Base-by-base conservation (phyloP, 1,140 invertebrate genomes). In the Tribolium castaneum region DNA sequence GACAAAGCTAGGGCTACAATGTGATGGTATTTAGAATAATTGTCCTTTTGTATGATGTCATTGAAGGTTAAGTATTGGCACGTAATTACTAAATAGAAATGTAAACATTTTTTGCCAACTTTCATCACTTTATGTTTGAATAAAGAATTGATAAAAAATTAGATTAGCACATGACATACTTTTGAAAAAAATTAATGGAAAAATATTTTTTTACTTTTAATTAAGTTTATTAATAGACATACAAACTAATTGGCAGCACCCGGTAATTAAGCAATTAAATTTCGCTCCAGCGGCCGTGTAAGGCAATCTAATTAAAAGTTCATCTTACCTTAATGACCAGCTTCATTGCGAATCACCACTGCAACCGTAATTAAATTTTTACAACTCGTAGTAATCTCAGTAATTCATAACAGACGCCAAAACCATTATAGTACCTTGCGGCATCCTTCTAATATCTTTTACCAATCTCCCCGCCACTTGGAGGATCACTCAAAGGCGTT, bases 361-460 rank as follows among this genome's bases (percentile, higher is more conserved):
- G 39, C 59, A 35, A 35, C 59, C 1, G 6, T 35, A 66, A 66
- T 35, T 35, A 13, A 66, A 12, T 34, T 35, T 35, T 66, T 66
- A 25, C 22, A 16, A 35, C 14, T 66, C 12, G 59, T 34, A 35
- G 25, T 66, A 35, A 66, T 35, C 25, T 66, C 25, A 4, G 59
- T 66, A 66, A 66, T 66, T 66, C 59, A 66, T 66, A 66, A 66
- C 56, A 30, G 12, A 66, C 54, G 59, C 59, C 30, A 66, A 22
- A n/a, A 34, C 25, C 59, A 35, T 66, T 35, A 59, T 59, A 66
- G 30, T 66, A 66, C 25, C 14, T 25, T n/a, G 59, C 30, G n/a
- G 59, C 59, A 73, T 73, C 71, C 71, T 73, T 73, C 45, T 73
- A 66, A 73, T 73, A 73, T 73, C 71, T 54, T 73, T 52, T 73